Evolutionary conservation across 2,113 vertebrate species (phyloP).

Genomic region (Setophaga kirtlandii): DNA sequence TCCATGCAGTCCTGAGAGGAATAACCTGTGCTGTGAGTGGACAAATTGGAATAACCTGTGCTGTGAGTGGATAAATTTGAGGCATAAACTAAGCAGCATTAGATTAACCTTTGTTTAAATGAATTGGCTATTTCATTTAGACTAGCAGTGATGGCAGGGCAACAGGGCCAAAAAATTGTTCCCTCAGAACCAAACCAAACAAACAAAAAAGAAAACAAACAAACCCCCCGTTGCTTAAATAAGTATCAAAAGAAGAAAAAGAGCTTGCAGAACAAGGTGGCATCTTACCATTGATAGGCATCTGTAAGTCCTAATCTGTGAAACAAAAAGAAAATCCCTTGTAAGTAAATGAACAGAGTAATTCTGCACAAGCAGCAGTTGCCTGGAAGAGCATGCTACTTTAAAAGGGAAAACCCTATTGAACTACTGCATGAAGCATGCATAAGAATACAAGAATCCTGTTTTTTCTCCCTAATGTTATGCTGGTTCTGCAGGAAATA

Average conservation of each 20-base stretch:
- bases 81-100: not conserved
- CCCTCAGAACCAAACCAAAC: not conserved
- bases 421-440: not conserved
- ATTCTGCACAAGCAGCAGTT: not conserved
- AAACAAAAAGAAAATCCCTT: constrained; percentile 44
- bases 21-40: not conserved
- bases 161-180: not conserved
- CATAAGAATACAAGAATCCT: not conserved
- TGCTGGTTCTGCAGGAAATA: not conserved
- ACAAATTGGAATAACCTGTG: not conserved
- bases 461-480: not conserved
- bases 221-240: not conserved
- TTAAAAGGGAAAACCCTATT: not conserved
- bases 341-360: constrained; percentile 1
- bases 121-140: not conserved
- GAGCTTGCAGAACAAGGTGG: not conserved
- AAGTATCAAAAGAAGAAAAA: not conserved
- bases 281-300: constrained; percentile 89
- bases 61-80: not conserved
- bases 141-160: not conserved
- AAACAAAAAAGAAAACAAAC: not conserved
- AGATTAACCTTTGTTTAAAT: not conserved
- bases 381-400: not conserved
- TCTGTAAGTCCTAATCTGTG: constrained; percentile 83
- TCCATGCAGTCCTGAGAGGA: not conserved